Evolutionary conservation across 2,797 vertebrate genomes (phyloP), one percentile per base, ranked within the genome.

Genomic region (Heterohyrax brucei): DNA sequence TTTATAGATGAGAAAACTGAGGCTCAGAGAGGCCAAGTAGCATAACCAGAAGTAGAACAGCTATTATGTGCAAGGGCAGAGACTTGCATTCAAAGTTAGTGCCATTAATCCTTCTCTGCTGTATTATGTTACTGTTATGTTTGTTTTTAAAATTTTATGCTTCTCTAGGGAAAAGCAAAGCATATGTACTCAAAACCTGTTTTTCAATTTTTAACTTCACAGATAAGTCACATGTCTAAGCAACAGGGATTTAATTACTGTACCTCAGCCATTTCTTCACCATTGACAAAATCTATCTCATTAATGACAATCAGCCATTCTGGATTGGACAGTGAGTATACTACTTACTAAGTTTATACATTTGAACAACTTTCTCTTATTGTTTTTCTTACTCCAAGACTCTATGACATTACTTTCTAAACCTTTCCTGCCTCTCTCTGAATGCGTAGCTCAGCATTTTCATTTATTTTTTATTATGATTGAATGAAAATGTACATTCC

Each of bases 251-350:
- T 99, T 98, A 99, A 98, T 98, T 99, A 99, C 95, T 98, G 99
- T 46, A 98, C 99, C 97, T 98, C 98, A 16, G 66, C 98, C 75
- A 95, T 98, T 95, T 97, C 98, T 93, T 99, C 99, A 96, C 99
- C 99, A 0, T 98, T 99, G 98, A 99, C 99, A 84, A 99, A 99
- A 98, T 99, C 99, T 28, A 98, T 99, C 95, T 99, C 99, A 39
- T 99, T 99, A 97, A 98, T 99, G 93, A 98, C 99, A 95, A 99
- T 99, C 98, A 99, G 98, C 98, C 99, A 99, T 95, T 98, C 99
- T 97, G 99, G 99, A 96, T 97, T 98, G 8, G 99, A 99, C 96
- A 99, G 99, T 99, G 98, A 99, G 99, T 99, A 97, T 80, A 89
- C 1, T 2, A 30, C 5, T 89, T 97, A 75, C 76, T 99, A 98